Conservation (phyloP, 2,888 invertebrate genomes). For the Drosophila subsilvestris region DNA sequence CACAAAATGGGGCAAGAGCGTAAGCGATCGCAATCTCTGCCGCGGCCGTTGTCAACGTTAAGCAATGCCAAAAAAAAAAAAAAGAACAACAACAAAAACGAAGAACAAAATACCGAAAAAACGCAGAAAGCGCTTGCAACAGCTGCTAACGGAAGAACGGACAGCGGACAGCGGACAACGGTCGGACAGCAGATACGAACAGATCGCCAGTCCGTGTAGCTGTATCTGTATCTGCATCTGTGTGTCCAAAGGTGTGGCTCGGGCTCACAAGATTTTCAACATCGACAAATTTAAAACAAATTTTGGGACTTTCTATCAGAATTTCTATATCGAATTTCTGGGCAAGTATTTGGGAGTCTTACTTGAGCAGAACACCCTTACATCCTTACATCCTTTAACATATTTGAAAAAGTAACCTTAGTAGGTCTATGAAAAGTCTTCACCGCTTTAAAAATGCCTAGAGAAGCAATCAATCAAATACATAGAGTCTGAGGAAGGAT, state of each 20-base stretch:
- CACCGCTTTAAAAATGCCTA: no score
- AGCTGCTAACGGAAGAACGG: constrained; percentile 50
- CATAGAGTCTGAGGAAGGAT: background rate
- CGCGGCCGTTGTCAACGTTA: constrained; percentile 44
- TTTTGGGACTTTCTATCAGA: background rate
- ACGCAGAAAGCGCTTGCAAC: constrained; percentile 41
- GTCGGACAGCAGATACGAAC: background rate
- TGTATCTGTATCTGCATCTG: background rate
- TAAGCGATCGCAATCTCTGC: constrained; percentile 43
- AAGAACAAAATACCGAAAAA: constrained; percentile 26
- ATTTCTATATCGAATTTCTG: background rate
- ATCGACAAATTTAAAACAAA: background rate
- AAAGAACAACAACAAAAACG: constrained; percentile 1
- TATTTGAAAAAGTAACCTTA: no score
- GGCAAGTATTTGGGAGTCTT: background rate
- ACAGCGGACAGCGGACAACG: constrained; percentile 18
- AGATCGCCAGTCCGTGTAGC: background rate
- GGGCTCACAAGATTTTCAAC: background rate
- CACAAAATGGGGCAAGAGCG: constrained; percentile 40
- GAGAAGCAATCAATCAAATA: background rate
- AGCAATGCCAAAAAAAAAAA: constrained; percentile 45
- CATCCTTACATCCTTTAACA: no score
- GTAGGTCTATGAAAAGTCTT: no score
- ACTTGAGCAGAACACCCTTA: no score
- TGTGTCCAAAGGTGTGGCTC: background rate